Evolutionary conservation across 1,140 invertebrate species (phyloP), one percentile per base, ranked within the genome.

Genomic region (Babylonia areolata): DNA sequence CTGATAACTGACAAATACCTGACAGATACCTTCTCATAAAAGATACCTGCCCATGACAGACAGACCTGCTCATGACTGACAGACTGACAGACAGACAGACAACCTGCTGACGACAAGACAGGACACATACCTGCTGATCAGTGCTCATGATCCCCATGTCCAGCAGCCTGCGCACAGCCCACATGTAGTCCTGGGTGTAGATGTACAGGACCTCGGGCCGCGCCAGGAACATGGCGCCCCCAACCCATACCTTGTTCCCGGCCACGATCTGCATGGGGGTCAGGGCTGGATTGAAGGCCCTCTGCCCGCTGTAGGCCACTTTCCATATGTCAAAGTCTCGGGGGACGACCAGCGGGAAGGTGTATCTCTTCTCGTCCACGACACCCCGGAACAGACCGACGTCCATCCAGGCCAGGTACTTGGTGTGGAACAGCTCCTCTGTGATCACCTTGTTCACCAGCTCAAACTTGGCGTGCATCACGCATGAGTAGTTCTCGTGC

Each of bases 391-490:
- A 92, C 31, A 89, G 84, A 15, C 92, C 92, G 73, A 92, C 88
- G 69, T 92, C 92, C 20, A 92, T 40, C 92, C 92, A 92, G 15
- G 85, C 86, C 51, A 92, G 75, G 85, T 89, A 91, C 51, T 87
- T 85, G 0, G 90, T 92, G 17, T 81, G 73, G 37, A 87, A 88
- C 5, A 87, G 83, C 37, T 87, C 88, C 58, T 87, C 73, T 5
- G 75, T 54, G 5, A 92, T 88, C 2, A 88, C 88, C 37, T 75
- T 88, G 9, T 88, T 40, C 40, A 92, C 73, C 39, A 91, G 40
- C 73, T 92, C 91, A 85, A 90, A 91, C 64, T 93, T 93, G 28
- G 90, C 91, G 87, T 92, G 91, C 91, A 92, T 93, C 3, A 87
- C 87, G 78, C 89, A 90, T 6, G 90, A 89, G 58, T 93, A 93